Evolutionary conservation across 2,888 invertebrate genomes (phyloP).

Genomic region (Macaria notata): DNA sequence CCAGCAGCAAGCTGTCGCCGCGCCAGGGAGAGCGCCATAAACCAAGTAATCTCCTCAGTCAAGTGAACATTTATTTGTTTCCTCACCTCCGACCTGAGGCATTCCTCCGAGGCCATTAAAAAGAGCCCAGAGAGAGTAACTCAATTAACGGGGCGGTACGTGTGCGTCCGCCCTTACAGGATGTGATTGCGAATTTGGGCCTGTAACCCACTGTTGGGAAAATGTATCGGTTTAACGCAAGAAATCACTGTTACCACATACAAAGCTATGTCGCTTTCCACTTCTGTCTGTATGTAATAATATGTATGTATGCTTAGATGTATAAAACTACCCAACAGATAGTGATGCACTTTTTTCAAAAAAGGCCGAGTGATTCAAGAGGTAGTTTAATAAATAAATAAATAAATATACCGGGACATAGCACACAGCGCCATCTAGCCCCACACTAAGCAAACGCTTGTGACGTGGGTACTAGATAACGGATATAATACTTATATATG

Average conservation of each 20-base stretch:
- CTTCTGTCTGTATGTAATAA: background rate
- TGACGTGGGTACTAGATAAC: no score
- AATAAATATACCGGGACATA: no score
- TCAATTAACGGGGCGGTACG: constrained; percentile 25
- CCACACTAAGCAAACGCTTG: no score
- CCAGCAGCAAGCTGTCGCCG: no score
- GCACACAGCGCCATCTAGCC: no score
- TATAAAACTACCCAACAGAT: background rate
- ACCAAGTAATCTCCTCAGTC: background rate
- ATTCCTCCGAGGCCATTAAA: constrained; percentile 21
- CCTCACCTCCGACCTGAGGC: constrained; percentile 4
- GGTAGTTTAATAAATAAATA: no score
- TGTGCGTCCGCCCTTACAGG: constrained; percentile 17
- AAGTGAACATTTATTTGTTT: constrained; percentile 6
- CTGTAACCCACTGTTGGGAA: background rate
- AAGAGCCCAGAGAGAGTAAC: constrained; percentile 23
- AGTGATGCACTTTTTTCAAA: background rate
- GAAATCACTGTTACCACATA: background rate
- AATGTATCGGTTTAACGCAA: background rate
- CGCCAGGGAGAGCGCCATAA: background rate
- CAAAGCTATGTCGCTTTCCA: background rate
- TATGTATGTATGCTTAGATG: background rate
- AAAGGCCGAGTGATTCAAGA: no score
- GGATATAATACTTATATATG: no score
- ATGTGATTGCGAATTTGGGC: constrained; percentile 14